Conservation (phyloP, 1,140 invertebrate species). For the Aphaenogaster floridana region DNA sequence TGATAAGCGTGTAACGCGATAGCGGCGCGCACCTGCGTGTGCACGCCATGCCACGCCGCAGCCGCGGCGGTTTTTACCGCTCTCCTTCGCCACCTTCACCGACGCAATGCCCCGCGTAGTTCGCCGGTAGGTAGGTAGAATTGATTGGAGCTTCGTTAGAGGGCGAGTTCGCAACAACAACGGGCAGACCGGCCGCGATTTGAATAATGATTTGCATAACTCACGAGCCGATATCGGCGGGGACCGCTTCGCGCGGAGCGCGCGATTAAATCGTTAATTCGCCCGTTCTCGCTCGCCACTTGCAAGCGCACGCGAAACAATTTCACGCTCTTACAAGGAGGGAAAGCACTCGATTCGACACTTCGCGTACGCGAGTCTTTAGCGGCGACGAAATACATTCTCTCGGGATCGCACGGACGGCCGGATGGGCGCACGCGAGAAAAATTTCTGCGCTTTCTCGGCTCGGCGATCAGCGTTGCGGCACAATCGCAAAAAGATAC, state of each 20-base stretch:
- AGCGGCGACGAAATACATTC: slow-evolving; percentile 30
- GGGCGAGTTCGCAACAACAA: slow-evolving; percentile 16
- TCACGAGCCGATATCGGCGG: slow-evolving; percentile 38
- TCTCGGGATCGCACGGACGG: slow-evolving; percentile 5
- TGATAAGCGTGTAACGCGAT: slow-evolving; percentile 60
- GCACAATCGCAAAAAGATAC: not conserved
- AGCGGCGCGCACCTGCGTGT: slow-evolving; percentile 42
- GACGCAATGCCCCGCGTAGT: not conserved
- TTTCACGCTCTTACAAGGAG: slow-evolving; percentile 63
- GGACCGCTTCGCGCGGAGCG: slow-evolving; percentile 2
- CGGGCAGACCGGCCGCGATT: slow-evolving; percentile 13
- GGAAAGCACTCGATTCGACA: slow-evolving; percentile 48
- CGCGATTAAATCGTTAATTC: slow-evolving; percentile 27
- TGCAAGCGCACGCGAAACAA: slow-evolving; percentile 36
- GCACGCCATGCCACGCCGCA: not conserved
- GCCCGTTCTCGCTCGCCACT: slow-evolving; percentile 28
- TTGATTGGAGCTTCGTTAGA: slow-evolving; percentile 53
- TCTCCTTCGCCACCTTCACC: slow-evolving; percentile 12
- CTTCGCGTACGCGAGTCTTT: not conserved
- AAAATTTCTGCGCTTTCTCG: slow-evolving; percentile 69
- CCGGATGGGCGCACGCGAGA: slow-evolving; percentile 58
- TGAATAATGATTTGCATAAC: slow-evolving; percentile 60
- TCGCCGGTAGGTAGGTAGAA: slow-evolving; percentile 40
- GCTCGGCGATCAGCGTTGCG: slow-evolving; percentile 7
- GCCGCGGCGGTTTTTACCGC: slow-evolving; percentile 1